Evolutionary conservation across 2,888 invertebrate species (phyloP).

Genomic region (Hyppa rectilinea): DNA sequence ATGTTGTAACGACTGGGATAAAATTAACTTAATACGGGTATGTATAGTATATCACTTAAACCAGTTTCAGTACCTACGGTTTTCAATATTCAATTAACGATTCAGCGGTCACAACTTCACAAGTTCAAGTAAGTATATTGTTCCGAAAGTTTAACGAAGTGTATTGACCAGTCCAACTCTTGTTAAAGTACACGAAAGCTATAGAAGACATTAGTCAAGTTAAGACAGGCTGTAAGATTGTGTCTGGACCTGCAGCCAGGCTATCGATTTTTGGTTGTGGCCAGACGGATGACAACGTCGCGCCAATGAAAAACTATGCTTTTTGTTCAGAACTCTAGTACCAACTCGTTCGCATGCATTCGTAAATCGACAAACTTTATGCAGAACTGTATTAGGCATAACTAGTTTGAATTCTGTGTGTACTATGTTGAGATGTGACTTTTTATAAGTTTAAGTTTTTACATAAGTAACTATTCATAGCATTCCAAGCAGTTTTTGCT

Average conservation of each 20-base stretch:
- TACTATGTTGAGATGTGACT: slow-evolving; percentile 43
- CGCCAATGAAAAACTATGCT: slow-evolving; percentile 86
- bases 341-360: slow-evolving; percentile 69
- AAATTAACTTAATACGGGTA: background rate
- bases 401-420: slow-evolving; percentile 55
- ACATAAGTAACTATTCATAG: background rate
- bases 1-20: background rate
- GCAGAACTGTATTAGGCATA: slow-evolving; percentile 58
- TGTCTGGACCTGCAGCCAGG: slow-evolving; percentile 75
- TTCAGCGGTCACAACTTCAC: slow-evolving; percentile 9
- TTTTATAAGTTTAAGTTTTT: slow-evolving; percentile 9
- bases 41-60: background rate
- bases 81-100: slow-evolving; percentile 19
- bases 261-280: slow-evolving; percentile 83
- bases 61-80: background rate
- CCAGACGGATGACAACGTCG: slow-evolving; percentile 79
- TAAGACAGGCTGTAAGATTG: slow-evolving; percentile 65
- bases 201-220: slow-evolving; percentile 62
- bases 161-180: slow-evolving; percentile 37
- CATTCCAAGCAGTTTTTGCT: slow-evolving; percentile 14
- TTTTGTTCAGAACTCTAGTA: slow-evolving; percentile 75
- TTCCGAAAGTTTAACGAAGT: slow-evolving; percentile 42
- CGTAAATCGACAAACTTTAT: slow-evolving; percentile 70
- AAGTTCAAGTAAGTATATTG: slow-evolving; percentile 9
- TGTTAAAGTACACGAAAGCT: slow-evolving; percentile 36